Evolutionary conservation across 2,113 vertebrate species (phyloP).

Genomic region (Corvus hawaiiensis): DNA sequence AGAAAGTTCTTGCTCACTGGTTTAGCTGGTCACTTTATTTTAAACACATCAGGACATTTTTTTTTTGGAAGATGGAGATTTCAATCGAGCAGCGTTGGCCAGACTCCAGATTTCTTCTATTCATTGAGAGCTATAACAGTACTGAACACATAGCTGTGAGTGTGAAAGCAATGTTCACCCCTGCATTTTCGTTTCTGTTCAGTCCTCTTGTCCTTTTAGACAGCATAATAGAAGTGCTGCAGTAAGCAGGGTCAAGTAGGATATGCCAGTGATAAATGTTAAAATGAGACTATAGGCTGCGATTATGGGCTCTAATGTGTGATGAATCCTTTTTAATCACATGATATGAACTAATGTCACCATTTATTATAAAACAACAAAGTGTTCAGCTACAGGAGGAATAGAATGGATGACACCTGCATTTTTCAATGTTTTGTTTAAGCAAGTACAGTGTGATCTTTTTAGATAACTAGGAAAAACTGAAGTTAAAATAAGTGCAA

Average conservation of each 20-base stretch:
- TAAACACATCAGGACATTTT: slow-evolving; percentile 52
- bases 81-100: slow-evolving; percentile 74
- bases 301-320: slow-evolving; percentile 83
- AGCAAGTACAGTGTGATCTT: slow-evolving; percentile 54
- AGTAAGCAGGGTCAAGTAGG: slow-evolving; percentile 90
- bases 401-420: slow-evolving; percentile 86
- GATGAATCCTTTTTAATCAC: slow-evolving; percentile 85
- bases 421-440: slow-evolving; percentile 78
- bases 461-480: slow-evolving; percentile 58
- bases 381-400: slow-evolving; percentile 69
- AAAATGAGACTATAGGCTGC: slow-evolving; percentile 82
- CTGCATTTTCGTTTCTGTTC: slow-evolving; percentile 86
- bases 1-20: neutral
- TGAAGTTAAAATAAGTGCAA: slow-evolving; percentile 49
- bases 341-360: slow-evolving; percentile 88
- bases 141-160: slow-evolving; percentile 61
- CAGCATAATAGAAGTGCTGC: slow-evolving; percentile 87
- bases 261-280: slow-evolving; percentile 75
- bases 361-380: slow-evolving; percentile 88
- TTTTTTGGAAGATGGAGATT: slow-evolving; percentile 66
- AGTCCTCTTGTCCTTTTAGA: slow-evolving; percentile 84
- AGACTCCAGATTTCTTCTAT: slow-evolving; percentile 83
- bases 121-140: slow-evolving; percentile 71
- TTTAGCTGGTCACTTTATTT: slow-evolving; percentile 28
- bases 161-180: slow-evolving; percentile 87